Base-by-base conservation (phyloP, 2,888 invertebrate species). In the Melanargia galathea region DNA sequence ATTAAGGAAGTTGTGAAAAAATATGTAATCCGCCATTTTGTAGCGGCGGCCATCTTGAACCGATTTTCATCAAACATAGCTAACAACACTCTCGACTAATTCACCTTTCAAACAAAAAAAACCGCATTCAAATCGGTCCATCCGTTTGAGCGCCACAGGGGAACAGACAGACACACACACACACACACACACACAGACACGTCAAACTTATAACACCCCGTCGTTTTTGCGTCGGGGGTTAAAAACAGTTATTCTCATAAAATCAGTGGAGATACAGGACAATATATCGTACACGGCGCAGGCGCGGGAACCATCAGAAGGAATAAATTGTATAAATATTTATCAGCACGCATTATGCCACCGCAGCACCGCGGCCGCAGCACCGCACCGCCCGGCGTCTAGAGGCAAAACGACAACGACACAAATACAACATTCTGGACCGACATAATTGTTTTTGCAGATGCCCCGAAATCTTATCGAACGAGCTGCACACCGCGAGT, bases 261-360 rank as follows among this genome's bases (percentile, higher is more conserved):
- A 55, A 55, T 55, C 26, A 6, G 24, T 18, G 18, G 43, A 11
- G 54, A 38, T 51, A 51, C 51, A 51, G 33, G 20, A 35, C 43
- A 52, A 52, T 52, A 52, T 16, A 24, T 40, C 22, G 16, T 54
- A 43, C 24, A 16, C n/a, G 26, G 55, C 24, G 55, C 26, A 40
- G 43, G 18, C 67, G 61, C 63, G 62, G 68, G 68, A 66, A 68
- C 63, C 63, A 62, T 62, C 64, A 61, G 51, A 62, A 65, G 73
- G 73, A 83, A 86, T 89, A 86, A 87, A 87, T 86, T 85, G 81
- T 81, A 89, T 88, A 86, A 90, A 90, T 87, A 90, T 90, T 86
- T 86, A 87, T 84, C 82, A 76, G 77, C 80, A 78, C 79, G 79
- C 83, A 84, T 86, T 83, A 84, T 86, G 79, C 81, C 78, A 77